Percentiles rank a stretch among this genome's conserved stretches.
phyloP scores from a whole-genome alignment of 2,113 vertebrate genomes.

The Lepisosteus oculatus region DNA sequence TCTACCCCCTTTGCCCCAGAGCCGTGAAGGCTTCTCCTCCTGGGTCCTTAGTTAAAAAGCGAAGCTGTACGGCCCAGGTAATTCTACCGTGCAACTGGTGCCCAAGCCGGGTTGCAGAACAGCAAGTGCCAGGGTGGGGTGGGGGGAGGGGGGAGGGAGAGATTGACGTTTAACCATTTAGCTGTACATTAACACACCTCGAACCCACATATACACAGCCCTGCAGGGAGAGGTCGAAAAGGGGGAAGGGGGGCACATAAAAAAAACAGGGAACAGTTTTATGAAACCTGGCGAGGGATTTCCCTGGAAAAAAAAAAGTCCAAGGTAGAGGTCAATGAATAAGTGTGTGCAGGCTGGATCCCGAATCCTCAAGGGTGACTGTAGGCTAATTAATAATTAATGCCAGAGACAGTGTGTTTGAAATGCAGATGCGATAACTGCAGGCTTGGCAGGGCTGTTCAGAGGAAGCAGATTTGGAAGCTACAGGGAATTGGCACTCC shows the following conservation, averaged over 20 bases:
- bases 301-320: constrained; percentile 40
- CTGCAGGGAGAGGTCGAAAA: background rate
- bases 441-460: constrained; percentile 86
- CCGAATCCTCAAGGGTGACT: constrained; percentile 93
- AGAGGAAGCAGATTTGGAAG: constrained; percentile 82
- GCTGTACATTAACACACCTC: background rate
- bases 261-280: constrained; percentile 32
- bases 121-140: too few species aligned
- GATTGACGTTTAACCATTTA: constrained; percentile 11
- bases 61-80: too few species aligned
- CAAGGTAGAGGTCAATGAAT: constrained; percentile 85
- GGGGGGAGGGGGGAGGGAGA: too few species aligned
- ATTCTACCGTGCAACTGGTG: background rate
- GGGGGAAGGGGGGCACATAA: background rate
- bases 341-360: constrained; percentile 84
- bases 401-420: constrained; percentile 96
- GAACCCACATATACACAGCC: background rate
- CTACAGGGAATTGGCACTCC: constrained; percentile 77
- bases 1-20: too few species aligned
- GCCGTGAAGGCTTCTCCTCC: too few species aligned
- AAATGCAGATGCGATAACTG: constrained; percentile 99
- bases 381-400: constrained; percentile 99
- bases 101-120: too few species aligned
- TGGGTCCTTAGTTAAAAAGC: too few species aligned
- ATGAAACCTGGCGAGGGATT: constrained; percentile 65